Conservation (phyloP, 1,140 invertebrate genomes). For the Drosophila ohnishii region DNA sequence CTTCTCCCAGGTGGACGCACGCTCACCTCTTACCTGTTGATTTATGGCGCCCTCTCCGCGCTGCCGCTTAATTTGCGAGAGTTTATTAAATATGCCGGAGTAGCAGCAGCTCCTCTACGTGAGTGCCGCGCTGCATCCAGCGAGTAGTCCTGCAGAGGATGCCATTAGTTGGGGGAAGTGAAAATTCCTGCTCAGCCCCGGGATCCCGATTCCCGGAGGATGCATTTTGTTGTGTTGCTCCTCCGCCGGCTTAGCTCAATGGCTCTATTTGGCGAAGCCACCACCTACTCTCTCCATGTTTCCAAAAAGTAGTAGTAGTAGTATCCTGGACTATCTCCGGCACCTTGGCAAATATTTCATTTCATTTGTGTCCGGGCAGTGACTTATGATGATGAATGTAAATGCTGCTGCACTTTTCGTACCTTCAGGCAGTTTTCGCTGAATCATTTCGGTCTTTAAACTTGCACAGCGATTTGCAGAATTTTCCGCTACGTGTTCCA, state of each 20-base stretch:
- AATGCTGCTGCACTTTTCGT: constrained; percentile 58
- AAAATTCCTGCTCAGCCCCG: constrained; percentile 64
- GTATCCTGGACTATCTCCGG: constrained; percentile 26
- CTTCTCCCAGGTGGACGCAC: constrained; percentile 31
- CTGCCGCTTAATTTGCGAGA: constrained; percentile 70
- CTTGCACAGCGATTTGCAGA: constrained; percentile 15
- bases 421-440: constrained; percentile 51
- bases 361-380: constrained; percentile 74
- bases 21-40: constrained; percentile 52
- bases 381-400: constrained; percentile 83
- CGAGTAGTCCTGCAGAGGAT: constrained; percentile 51
- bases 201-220: constrained; percentile 50
- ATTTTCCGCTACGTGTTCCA: constrained; percentile 53
- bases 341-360: constrained; percentile 73
- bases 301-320: neutral
- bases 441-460: constrained; percentile 48
- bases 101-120: constrained; percentile 53
- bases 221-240: constrained; percentile 50
- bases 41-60: constrained; percentile 43
- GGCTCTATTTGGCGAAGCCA: constrained; percentile 44
- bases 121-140: constrained; percentile 56
- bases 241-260: constrained; percentile 58
- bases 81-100: constrained; percentile 78
- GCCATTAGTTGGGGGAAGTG: constrained; percentile 74
- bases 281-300: neutral